These are phyloP conservation scores for Prinia subflava DNA, from an alignment of 2,113 vertebrate species.

Conservation along the genomic window DNA sequence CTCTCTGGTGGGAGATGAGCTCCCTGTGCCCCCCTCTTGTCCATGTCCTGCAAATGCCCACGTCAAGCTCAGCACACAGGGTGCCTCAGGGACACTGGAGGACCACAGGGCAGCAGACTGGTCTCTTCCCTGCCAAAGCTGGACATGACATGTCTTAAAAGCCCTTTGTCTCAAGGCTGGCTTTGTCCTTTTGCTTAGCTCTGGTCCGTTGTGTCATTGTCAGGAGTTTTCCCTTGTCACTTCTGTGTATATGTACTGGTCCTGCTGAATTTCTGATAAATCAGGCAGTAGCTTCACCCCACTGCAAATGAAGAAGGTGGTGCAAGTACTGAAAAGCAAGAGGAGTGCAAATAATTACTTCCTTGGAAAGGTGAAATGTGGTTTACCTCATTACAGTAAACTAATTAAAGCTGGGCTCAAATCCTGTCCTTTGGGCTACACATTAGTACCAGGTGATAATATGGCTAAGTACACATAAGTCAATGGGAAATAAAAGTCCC, in stretches of 20 bases:
- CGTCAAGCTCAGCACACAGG: background rate
- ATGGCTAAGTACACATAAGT: background rate
- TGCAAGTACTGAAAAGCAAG: background rate
- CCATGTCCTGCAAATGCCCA: fast-evolving
- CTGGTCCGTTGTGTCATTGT: background rate
- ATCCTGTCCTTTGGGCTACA: slow-evolving; percentile 9
- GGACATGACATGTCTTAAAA: background rate
- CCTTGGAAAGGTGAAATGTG: slow-evolving; percentile 16
- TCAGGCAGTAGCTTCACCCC: background rate
- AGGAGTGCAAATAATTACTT: slow-evolving; percentile 26
- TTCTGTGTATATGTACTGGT: fast-evolving
- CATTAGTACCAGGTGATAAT: background rate
- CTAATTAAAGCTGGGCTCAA: slow-evolving; percentile 24
- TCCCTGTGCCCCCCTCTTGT: fast-evolving
- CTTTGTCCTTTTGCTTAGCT: background rate
- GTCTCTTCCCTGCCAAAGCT: background rate
- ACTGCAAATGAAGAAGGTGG: background rate
- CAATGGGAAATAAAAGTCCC: background rate
- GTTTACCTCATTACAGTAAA: slow-evolving; percentile 48
- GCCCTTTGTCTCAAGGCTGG: background rate
- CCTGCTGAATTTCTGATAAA: background rate
- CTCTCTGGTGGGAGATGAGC: fast-evolving
- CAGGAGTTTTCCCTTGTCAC: background rate
- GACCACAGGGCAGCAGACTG: background rate
- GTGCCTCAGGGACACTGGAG: background rate